Conservation (phyloP, 2,113 vertebrate genomes). For the Prinia subflava region DNA sequence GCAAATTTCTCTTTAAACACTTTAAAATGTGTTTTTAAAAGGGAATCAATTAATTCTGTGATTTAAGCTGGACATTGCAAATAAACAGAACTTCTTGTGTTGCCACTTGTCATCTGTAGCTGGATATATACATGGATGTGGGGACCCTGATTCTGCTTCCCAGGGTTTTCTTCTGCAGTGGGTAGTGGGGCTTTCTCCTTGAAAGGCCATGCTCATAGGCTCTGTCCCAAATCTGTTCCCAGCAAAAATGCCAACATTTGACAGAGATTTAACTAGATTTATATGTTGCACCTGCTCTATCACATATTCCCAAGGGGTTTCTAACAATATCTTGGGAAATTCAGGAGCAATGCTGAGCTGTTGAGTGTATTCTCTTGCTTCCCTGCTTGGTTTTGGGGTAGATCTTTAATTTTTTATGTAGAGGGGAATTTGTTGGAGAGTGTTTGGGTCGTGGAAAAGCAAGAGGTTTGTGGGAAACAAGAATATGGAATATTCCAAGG, state of each 20-base stretch:
- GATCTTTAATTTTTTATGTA: not conserved
- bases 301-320: not conserved
- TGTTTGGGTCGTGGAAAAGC: not conserved
- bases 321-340: not conserved
- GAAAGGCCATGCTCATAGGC: not conserved
- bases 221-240: not conserved
- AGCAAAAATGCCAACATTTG: not conserved
- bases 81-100: not conserved
- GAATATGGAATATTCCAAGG: not conserved
- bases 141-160: not conserved
- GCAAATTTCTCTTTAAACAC: too few species aligned
- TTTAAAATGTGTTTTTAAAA: rapidly evolving
- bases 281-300: not conserved
- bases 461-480: not conserved
- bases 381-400: not conserved
- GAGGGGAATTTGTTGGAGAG: not conserved
- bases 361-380: not conserved
- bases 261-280: not conserved
- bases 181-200: not conserved
- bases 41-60: not conserved
- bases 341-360: not conserved
- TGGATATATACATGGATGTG: rapidly evolving
- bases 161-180: not conserved
- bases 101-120: not conserved
- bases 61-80: not conserved